A percentile compares a stretch with the other conserved stretches of the same genome.
Conservation (phyloP, 2,797 vertebrate species). For the Catamblyrhynchus diadema region DNA sequence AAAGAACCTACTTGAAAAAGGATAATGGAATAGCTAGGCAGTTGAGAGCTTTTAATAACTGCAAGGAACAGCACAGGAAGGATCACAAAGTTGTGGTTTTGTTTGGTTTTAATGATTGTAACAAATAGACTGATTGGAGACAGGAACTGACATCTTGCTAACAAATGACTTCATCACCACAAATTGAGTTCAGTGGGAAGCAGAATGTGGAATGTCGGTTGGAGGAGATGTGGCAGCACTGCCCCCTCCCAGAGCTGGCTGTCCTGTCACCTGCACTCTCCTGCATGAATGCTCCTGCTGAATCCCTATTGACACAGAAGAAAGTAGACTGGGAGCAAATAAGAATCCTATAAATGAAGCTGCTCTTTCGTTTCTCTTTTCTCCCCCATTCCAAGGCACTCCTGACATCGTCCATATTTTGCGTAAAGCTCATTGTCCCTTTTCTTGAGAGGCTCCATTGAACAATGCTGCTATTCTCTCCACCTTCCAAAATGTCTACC, state of each 20-base stretch:
- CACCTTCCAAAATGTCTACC: not conserved
- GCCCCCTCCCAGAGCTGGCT: not conserved
- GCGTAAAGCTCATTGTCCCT: not conserved
- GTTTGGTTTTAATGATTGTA: not conserved
- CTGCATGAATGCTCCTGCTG: conserved; percentile 27
- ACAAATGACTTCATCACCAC: not conserved
- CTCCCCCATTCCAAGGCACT: not conserved
- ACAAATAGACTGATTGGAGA: not conserved
- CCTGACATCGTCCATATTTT: not conserved
- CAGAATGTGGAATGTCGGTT: not conserved
- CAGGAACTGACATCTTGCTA: not conserved
- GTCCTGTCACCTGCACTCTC: conserved; percentile 19
- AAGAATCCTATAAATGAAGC: not conserved
- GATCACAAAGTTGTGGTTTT: not conserved
- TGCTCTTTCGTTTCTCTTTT: not conserved
- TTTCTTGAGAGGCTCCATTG: not conserved
- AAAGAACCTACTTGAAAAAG: not conserved
- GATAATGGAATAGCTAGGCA: not conserved
- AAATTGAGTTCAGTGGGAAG: not conserved
- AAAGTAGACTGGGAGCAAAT: not conserved
- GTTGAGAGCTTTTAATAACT: not conserved
- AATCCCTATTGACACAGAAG: not conserved
- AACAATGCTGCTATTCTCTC: not conserved
- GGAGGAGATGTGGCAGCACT: not conserved
- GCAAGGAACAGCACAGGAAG: not conserved